phyloP scores from a whole-genome alignment of 2,888 invertebrate species.

The Dendrolimus pini region DNA sequence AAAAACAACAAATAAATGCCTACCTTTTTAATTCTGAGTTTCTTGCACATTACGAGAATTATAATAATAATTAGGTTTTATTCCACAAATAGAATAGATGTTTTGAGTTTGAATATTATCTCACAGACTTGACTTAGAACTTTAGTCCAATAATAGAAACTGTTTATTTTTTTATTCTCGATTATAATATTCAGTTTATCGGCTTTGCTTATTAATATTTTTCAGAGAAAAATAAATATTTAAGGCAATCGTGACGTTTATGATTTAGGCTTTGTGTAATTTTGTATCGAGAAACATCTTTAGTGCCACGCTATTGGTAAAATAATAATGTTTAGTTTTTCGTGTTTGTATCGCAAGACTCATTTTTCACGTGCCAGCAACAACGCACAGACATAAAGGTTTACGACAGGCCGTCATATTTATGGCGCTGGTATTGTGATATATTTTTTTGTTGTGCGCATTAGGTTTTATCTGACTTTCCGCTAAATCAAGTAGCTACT shows the following conservation, averaged over 20 bases:
- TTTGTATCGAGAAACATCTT: slow-evolving; percentile 28
- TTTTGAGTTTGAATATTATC: no score
- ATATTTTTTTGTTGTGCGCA: slow-evolving; percentile 75
- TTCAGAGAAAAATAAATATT: no score
- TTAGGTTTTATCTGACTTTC: slow-evolving; percentile 77
- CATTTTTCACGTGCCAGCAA: slow-evolving; percentile 72
- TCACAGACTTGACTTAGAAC: no score
- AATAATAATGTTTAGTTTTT: slow-evolving; percentile 35
- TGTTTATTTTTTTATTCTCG: no score
- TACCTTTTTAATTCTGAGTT: no score
- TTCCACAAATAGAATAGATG: no score
- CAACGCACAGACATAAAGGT: slow-evolving; percentile 73
- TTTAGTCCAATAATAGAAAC: no score
- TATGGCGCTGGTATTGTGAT: slow-evolving; percentile 73
- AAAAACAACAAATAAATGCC: no score
- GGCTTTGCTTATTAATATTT: no score
- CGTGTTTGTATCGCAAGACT: slow-evolving; percentile 46
- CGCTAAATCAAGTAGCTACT: slow-evolving; percentile 77
- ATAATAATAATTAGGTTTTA: no score
- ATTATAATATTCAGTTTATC: no score
- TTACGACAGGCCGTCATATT: slow-evolving; percentile 75
- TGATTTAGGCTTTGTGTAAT: slow-evolving; percentile 29
- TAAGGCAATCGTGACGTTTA: slow-evolving; percentile 21
- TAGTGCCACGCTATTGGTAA: slow-evolving; percentile 20
- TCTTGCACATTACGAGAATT: no score